phyloP scores from a whole-genome alignment of 2,797 vertebrate genomes.

The Ptychobarbus kaznakovi region DNA sequence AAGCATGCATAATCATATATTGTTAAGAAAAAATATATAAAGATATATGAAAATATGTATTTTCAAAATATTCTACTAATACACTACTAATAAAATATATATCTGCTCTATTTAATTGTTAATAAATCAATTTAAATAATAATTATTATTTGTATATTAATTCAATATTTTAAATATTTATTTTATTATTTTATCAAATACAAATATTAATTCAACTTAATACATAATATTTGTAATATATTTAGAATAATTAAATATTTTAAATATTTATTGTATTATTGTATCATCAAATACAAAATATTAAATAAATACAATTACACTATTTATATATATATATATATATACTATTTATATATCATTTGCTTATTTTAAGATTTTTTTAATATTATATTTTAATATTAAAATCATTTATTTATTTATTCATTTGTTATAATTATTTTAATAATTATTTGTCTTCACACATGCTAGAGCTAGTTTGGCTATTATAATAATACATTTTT shows the following conservation, averaged over 20 bases:
- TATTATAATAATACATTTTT: neutral
- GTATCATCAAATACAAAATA: neutral
- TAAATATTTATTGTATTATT: neutral
- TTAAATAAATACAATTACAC: neutral
- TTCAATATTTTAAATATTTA: neutral
- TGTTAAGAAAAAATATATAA: neutral
- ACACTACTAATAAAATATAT: neutral
- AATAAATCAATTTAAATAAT: neutral
- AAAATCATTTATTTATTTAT: neutral
- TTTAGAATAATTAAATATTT: neutral
- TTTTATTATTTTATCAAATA: neutral
- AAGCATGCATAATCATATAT: too few relatives aligned
- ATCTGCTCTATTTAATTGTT: neutral
- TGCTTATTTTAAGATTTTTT: neutral
- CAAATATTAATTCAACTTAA: neutral
- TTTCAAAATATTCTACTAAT: neutral
- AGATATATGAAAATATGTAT: neutral
- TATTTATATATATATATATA: neutral
- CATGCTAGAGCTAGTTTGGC: neutral
- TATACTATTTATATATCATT: too few relatives aligned
- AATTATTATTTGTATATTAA: neutral
- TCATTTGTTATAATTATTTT: neutral
- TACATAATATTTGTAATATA: neutral
- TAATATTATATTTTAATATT: neutral
- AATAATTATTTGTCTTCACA: neutral